phyloP scores from a whole-genome alignment of 1,140 invertebrate genomes.

The Platyura marginata region DNA sequence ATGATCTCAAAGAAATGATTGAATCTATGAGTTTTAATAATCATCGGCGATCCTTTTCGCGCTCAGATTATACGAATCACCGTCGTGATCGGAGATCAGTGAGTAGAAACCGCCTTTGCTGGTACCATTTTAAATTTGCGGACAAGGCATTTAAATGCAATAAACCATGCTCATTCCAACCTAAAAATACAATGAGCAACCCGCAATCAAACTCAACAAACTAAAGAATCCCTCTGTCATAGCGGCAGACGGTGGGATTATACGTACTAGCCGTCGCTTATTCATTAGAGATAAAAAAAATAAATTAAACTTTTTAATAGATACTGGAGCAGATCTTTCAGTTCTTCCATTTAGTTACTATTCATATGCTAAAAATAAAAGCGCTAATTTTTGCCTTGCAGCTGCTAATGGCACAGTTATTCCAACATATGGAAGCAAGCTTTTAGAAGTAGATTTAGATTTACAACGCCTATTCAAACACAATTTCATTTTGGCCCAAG shows the following conservation, averaged over 20 bases:
- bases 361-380: too few species aligned
- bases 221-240: neutral
- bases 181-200: too few species aligned
- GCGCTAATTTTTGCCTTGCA: neutral
- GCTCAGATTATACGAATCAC: too few species aligned
- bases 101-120: too few species aligned
- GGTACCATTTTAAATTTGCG: too few species aligned
- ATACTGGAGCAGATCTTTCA: constrained; percentile 4
- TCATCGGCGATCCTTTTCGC: too few species aligned
- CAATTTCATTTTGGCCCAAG: constrained; percentile 21
- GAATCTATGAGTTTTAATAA: too few species aligned
- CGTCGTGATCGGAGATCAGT: too few species aligned
- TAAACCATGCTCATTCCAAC: too few species aligned
- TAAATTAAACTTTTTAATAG: constrained; percentile 4
- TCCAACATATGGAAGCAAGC: constrained; percentile 15
- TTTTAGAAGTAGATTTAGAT: constrained; percentile 15
- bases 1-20: too few species aligned
- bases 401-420: constrained; percentile 8
- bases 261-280: neutral
- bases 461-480: constrained; percentile 13
- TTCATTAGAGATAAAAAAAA: neutral
- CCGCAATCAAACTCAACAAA: neutral
- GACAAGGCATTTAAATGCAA: too few species aligned
- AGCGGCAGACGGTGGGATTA: neutral
- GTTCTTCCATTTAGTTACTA: too few species aligned